A percentile compares a stretch with the other conserved stretches of the same genome.
Evolutionary conservation across 2,797 vertebrate species (phyloP).

Genomic region (Kryptopterus vitreolus): DNA sequence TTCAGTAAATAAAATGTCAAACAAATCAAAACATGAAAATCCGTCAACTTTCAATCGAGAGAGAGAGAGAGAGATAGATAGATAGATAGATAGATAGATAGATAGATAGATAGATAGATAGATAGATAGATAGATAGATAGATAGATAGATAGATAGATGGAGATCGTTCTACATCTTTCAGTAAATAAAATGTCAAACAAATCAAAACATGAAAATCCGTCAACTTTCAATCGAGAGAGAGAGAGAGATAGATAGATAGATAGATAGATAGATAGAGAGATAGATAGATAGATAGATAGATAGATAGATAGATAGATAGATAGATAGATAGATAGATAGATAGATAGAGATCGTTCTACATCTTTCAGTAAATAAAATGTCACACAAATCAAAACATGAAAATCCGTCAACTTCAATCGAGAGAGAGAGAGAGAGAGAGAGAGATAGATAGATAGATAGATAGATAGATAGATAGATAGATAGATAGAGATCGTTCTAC

Average conservation of each 20-base stretch:
- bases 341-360: background rate
- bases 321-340: background rate
- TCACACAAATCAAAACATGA: background rate
- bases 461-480: background rate
- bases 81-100: too few species aligned
- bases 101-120: too few species aligned
- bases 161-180: background rate
- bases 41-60: slow-evolving; percentile 13
- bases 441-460: background rate
- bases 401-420: too few species aligned
- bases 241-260: background rate
- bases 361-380: too few species aligned
- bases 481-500: too few species aligned
- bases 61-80: background rate
- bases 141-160: background rate
- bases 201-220: background rate
- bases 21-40: background rate
- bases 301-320: too few species aligned
- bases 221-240: background rate
- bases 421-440: too few species aligned
- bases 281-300: background rate
- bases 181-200: too few species aligned
- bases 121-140: too few species aligned
- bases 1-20: too few species aligned
- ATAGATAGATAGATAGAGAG: background rate